Evolutionary conservation across 2,797 vertebrate species (phyloP).

Genomic region (Oryzias dopingdopingensis): DNA sequence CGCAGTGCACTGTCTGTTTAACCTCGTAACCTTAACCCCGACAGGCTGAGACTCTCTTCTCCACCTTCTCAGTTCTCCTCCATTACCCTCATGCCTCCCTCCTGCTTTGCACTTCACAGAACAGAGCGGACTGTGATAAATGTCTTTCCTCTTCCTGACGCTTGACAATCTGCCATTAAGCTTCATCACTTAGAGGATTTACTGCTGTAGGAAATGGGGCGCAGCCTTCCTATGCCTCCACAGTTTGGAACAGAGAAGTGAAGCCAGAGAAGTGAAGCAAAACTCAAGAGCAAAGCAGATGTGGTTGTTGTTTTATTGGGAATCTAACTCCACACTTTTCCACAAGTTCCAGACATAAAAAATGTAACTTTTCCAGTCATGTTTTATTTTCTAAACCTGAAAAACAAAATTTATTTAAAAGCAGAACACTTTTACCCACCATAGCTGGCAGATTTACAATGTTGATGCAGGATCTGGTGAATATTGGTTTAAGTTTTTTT

Average conservation of each 20-base stretch:
- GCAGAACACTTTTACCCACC: no score
- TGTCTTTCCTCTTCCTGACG: slow-evolving; percentile 17
- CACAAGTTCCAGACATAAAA: slow-evolving; percentile 33
- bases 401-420: no score
- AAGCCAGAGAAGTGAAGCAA: slow-evolving; percentile 22
- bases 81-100: slow-evolving; percentile 7
- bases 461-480: background rate
- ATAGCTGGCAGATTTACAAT: no score
- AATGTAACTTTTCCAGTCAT: slow-evolving; percentile 22
- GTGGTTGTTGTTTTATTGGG: slow-evolving; percentile 5
- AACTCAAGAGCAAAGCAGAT: slow-evolving; percentile 25
- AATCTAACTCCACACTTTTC: slow-evolving; percentile 2
- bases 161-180: slow-evolving; percentile 47
- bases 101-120: slow-evolving; percentile 20
- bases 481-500: background rate
- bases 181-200: slow-evolving; percentile 52
- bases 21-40: slow-evolving; percentile 1
- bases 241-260: slow-evolving; percentile 32
- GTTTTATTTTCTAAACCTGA: slow-evolving; percentile 20
- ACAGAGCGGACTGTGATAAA: slow-evolving; percentile 36
- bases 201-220: slow-evolving; percentile 51
- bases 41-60: no score
- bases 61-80: slow-evolving; percentile 20
- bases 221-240: slow-evolving; percentile 38
- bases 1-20: slow-evolving; percentile 26